phyloP scores from a whole-genome alignment of 1,140 invertebrate species.

The Eueides isabella region DNA sequence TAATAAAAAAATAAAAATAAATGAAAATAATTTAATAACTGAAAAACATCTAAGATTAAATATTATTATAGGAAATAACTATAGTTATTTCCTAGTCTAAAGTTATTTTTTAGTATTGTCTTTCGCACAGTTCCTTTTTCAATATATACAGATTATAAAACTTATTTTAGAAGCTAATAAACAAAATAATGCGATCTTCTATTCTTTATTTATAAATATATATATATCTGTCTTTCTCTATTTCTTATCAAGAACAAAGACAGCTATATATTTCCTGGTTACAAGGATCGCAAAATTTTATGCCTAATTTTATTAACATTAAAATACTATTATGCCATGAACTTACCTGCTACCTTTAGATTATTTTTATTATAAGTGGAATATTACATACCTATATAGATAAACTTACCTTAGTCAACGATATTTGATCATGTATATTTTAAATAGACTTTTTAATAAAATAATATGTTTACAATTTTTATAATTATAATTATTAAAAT shows the following conservation, averaged over 20 bases:
- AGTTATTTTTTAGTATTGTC: conserved; percentile 57
- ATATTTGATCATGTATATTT: conserved; percentile 42
- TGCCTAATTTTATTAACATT: not conserved
- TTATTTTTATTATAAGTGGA: conserved; percentile 38
- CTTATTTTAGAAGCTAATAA: conserved; percentile 32
- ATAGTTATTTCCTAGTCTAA: conserved; percentile 25
- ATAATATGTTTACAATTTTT: not conserved
- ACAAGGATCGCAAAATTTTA: conserved; percentile 10
- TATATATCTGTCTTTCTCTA: conserved; percentile 7
- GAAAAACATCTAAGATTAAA: conserved; percentile 39
- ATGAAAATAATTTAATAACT: conserved; percentile 62
- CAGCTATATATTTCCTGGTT: not conserved
- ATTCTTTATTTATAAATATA: not conserved
- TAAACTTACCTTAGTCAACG: conserved; percentile 41
- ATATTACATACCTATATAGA: conserved; percentile 8
- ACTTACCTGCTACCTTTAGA: conserved; percentile 31
- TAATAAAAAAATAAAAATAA: conserved; percentile 53
- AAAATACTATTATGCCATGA: conserved; percentile 33
- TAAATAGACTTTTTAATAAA: not conserved
- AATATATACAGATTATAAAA: conserved; percentile 42
- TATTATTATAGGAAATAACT: conserved; percentile 26
- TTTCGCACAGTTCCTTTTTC: conserved; percentile 52
- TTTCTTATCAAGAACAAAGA: not conserved
- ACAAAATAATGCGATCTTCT: not conserved
- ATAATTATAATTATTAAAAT: not conserved